phyloP scores from a whole-genome alignment of 2,888 invertebrate species.

The Dasysyrphus tricinctus region DNA sequence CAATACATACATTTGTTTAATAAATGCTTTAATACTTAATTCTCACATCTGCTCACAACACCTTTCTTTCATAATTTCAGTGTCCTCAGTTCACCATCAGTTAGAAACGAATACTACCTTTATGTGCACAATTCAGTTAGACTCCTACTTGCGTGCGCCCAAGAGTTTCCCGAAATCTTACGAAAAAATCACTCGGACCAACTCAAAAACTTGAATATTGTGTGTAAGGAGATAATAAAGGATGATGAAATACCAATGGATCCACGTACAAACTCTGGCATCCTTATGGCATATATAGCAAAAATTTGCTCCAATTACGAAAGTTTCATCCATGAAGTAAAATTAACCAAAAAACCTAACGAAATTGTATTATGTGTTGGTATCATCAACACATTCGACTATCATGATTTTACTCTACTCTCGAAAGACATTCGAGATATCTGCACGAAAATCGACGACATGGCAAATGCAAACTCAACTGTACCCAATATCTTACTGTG shows the following conservation, averaged over 20 bases:
- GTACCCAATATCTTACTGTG: constrained; percentile 80
- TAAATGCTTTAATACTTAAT: too few species aligned
- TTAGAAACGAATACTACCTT: constrained; percentile 80
- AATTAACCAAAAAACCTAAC: constrained; percentile 74
- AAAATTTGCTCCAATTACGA: constrained; percentile 81
- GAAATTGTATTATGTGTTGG: constrained; percentile 80
- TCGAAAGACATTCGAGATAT: constrained; percentile 77
- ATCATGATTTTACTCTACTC: constrained; percentile 76
- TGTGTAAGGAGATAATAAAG: constrained; percentile 81
- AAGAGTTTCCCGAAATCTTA: constrained; percentile 82
- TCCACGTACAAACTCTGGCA: constrained; percentile 87
- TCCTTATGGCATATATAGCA: constrained; percentile 85
- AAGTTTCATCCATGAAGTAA: constrained; percentile 76
- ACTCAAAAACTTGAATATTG: constrained; percentile 74
- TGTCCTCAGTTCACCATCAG: constrained; percentile 80
- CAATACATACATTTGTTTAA: too few species aligned
- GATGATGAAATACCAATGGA: constrained; percentile 87
- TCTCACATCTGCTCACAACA: neutral
- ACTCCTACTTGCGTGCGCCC: constrained; percentile 81
- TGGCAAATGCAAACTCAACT: constrained; percentile 77
- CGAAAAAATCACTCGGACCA: constrained; percentile 57
- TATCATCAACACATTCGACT: constrained; percentile 79
- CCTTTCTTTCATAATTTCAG: constrained; percentile 45
- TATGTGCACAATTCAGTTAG: constrained; percentile 83
- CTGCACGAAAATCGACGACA: constrained; percentile 76